Base-by-base conservation (phyloP, 2,888 invertebrate genomes). In the Lasioglossum vierecki region DNA sequence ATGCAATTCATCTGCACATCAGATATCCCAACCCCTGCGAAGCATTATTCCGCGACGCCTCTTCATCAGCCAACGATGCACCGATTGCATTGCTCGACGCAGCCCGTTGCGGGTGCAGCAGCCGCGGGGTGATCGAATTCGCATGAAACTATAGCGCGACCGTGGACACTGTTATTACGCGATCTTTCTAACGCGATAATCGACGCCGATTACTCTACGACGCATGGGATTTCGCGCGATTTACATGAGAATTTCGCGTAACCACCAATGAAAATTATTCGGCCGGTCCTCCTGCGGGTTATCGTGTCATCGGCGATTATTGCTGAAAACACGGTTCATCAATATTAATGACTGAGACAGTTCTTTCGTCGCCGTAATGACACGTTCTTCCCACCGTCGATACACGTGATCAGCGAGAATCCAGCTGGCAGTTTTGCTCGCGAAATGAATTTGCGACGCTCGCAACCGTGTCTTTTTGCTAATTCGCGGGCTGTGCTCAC, bases 371-470 rank as follows among this genome's bases (percentile, higher is more conserved):
- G 68, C 4, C 35, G 44, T 84, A 83, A 84, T 79, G 79, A 84
- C 79, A 76, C 79, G 76, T 86, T 82, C 63, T 75, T 57, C 60
- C 22, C 46, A 73, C 41, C 75, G 68, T 85, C 81, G 78, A 84
- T 85, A 75, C 81, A 44, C 41, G 77, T 63, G 86, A 78, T 80
- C 85, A 78, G 30, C 68, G 68, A 70, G 57, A 77, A 88, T 77
- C 82, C 90, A 90, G 88, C 90, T 89, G 91, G 88, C 85, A 90
- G 44, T 84, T 90, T 90, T 84, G 86, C 82, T 70, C 81, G 89
- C 86, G 86, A 41, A 90, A 89, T 63, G 63, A 63, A 63, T 63
- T 63, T 11, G 63, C 63, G 63, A 63, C 63, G 63, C 63, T 63
- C 30, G 60, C 30, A 53, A 30, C 66, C 72, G 73, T n/a, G n/a